A percentile compares a stretch with the other conserved stretches of the same genome.
These are phyloP conservation scores for Stenolophus ochropezus DNA, from an alignment of 2,888 invertebrate genomes.

Conservation along the genomic window DNA sequence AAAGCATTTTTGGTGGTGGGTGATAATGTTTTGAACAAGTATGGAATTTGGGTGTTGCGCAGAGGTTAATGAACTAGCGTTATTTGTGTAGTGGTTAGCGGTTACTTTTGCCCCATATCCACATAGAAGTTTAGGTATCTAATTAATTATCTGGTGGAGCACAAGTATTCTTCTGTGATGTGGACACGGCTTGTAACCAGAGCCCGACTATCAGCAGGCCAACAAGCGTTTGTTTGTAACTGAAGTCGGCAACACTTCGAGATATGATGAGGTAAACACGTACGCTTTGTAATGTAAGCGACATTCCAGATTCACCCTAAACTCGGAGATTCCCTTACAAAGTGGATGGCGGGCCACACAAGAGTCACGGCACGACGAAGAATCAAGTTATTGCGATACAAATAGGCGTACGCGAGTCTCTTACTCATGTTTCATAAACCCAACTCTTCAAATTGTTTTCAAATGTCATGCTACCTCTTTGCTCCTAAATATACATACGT, in stretches of 20 bases:
- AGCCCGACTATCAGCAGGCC: neutral
- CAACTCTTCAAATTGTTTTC: neutral
- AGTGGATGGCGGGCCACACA: slow-evolving; percentile 25
- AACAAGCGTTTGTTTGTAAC: slow-evolving; percentile 27
- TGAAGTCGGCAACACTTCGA: slow-evolving; percentile 26
- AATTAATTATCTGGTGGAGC: neutral
- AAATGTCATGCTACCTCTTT: neutral
- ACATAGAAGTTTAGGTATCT: neutral
- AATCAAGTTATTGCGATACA: neutral
- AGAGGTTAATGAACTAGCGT: too few relatives aligned
- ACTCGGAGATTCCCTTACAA: slow-evolving; percentile 52
- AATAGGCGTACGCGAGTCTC: neutral
- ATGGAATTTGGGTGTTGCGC: neutral
- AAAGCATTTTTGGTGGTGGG: too few relatives aligned
- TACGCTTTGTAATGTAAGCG: slow-evolving; percentile 53
- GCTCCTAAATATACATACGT: neutral
- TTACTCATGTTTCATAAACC: neutral
- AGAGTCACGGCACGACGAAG: neutral
- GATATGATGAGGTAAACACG: slow-evolving; percentile 48
- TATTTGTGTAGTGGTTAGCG: too few relatives aligned
- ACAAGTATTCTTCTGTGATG: neutral
- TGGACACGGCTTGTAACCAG: slow-evolving; percentile 15
- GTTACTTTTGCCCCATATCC: neutral
- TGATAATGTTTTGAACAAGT: neutral
- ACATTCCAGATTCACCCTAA: slow-evolving; percentile 50